Evolutionary conservation across 2,113 vertebrate species (phyloP).

Genomic region (Hypomesus transpacificus): DNA sequence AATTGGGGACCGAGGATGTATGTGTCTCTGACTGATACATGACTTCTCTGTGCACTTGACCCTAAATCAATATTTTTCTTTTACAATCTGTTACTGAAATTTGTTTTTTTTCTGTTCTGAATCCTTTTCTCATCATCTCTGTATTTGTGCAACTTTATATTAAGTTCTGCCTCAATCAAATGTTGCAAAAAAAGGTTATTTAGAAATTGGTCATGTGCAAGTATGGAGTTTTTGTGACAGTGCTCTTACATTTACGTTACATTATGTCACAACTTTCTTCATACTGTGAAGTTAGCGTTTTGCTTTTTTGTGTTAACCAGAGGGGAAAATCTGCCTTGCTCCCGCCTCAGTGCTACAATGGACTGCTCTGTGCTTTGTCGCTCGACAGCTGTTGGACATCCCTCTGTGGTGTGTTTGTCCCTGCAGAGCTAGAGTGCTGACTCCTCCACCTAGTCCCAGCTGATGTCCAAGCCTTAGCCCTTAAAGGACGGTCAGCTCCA

Average conservation of each 20-base stretch:
- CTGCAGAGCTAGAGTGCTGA: not conserved
- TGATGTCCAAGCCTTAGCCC: constrained; percentile 60
- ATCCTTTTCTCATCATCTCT: not conserved
- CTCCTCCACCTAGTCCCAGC: constrained; percentile 15
- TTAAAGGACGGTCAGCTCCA: constrained; percentile 46
- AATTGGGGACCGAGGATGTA: constrained; percentile 40
- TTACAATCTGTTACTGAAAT: constrained; percentile 11
- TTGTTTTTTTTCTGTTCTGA: not conserved
- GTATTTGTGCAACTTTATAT: constrained; percentile 1
- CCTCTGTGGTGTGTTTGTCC: constrained; percentile 3
- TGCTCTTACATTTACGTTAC: not conserved
- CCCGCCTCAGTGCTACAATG: constrained; percentile 30
- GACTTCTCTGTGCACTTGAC: constrained; percentile 25
- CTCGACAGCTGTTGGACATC: constrained; percentile 25
- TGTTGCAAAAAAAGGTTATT: not conserved
- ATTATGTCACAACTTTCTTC: not conserved
- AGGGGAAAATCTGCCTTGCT: constrained; percentile 46
- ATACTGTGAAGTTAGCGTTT: not conserved
- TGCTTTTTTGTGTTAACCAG: constrained; percentile 23
- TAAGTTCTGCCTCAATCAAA: constrained; percentile 15
- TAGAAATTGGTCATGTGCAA: not conserved
- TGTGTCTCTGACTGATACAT: constrained; percentile 7
- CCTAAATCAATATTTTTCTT: not conserved
- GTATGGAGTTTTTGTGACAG: not conserved
- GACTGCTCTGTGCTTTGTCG: constrained; percentile 1